Base-by-base conservation (phyloP, 2,797 vertebrate genomes). In the Bryconaethiops microstoma region DNA sequence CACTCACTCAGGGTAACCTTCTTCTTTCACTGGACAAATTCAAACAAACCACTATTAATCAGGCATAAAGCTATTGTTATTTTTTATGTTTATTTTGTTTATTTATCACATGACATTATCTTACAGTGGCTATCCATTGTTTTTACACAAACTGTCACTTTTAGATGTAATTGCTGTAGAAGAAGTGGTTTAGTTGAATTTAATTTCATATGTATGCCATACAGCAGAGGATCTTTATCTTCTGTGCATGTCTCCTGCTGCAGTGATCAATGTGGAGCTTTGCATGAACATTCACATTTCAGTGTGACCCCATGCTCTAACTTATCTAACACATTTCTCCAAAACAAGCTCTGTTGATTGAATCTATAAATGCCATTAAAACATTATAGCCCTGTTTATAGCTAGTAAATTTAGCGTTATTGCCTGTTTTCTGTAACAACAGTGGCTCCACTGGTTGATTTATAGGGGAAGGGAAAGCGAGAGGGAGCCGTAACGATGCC, bases 1-100 rank as follows among this genome's bases (percentile, higher is more conserved):
- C 92, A 97, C 95, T 71, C 96, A 96, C 80, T 96, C 97, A 75
- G 98, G 98, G 98, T 99, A 96, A 95, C 35, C 42, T 60, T 39
- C 7, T 42, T 25, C 6, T 42, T 81, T 70, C 25, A 42, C n/a
- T 52, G 55, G 21, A n/a, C 7, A 77, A 10, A 25, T 68, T 39
- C 52, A 73, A 70, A 71, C 42, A 80, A 73, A 80, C 16, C 55
- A 35, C 19, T 2, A 0, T 75, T 65, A 71, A 78, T 25, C 21
- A 4, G 83, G 68, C 83, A 82, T 79, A 17, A 78, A 29, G 68
- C 88, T 82, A 88, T 83, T 84, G 70, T 80, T 71, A 73, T n/a
- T 42, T 35, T 64, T 19, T 23, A 19, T 17, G 40, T 25, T 50
- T 76, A 12, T 16, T 5, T 13, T 29, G 35, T 35, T 35, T 35